Conservation (phyloP, 2,113 vertebrate genomes). For the Epinephelus fuscoguttatus region DNA sequence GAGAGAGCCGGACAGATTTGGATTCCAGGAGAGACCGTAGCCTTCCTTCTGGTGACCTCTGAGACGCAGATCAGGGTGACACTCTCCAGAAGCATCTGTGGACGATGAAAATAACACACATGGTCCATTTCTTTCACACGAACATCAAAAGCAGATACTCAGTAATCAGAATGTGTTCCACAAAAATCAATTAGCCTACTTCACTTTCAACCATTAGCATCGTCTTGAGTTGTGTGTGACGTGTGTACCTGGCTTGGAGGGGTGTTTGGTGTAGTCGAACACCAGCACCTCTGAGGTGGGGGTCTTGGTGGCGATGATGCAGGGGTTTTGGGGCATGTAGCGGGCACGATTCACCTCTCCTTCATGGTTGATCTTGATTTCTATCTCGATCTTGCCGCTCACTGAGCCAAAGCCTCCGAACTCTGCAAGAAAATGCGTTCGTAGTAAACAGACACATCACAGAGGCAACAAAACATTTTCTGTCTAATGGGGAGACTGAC, state of each 20-base stretch:
- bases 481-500: no score
- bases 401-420: constrained; percentile 97
- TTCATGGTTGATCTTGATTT: constrained; percentile 97
- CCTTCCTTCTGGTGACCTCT: constrained; percentile 96
- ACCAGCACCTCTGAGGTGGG: constrained; percentile 96
- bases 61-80: constrained; percentile 92
- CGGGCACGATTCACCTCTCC: constrained; percentile 95
- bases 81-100: constrained; percentile 92
- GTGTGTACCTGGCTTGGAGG: constrained; percentile 92
- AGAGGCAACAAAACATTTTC: no score
- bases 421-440: constrained; percentile 77
- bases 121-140: background rate
- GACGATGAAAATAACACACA: background rate
- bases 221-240: background rate
- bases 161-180: background rate
- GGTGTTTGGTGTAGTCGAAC: constrained; percentile 96
- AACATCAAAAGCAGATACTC: background rate
- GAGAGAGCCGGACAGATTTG: constrained; percentile 92
- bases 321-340: constrained; percentile 97
- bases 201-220: background rate
- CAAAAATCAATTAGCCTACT: background rate
- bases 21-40: constrained; percentile 95
- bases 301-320: constrained; percentile 96
- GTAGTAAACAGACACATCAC: background rate
- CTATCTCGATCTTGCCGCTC: constrained; percentile 95